phyloP scores from a whole-genome alignment of 2,888 invertebrate genomes.

The Tetragonula carbonaria region DNA sequence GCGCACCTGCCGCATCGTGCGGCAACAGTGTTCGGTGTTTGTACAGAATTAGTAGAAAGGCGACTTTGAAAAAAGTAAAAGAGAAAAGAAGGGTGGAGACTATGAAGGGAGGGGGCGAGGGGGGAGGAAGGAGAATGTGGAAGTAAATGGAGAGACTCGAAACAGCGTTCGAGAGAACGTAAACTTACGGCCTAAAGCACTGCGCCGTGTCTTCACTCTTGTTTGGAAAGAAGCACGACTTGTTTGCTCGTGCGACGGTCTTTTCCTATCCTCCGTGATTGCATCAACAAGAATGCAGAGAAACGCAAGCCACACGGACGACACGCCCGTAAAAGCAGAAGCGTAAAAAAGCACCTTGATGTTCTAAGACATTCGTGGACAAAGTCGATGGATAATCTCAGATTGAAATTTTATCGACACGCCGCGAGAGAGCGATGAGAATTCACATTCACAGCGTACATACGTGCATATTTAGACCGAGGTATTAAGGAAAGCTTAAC shows the following conservation, averaged over 20 bases:
- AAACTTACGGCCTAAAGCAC: conserved; percentile 25
- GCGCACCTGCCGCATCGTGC: conserved; percentile 71
- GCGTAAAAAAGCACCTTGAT: background rate
- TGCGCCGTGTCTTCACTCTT: conserved; percentile 11
- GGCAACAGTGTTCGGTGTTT: conserved; percentile 68
- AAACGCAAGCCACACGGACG: conserved; percentile 15
- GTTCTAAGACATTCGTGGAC: background rate
- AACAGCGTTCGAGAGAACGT: conserved; percentile 16
- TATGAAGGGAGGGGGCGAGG: background rate
- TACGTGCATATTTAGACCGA: background rate
- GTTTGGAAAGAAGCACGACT: conserved; percentile 56
- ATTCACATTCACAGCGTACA: no score
- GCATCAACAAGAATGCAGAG: conserved; percentile 45
- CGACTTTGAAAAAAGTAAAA: conserved; percentile 63
- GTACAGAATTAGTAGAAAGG: conserved; percentile 76
- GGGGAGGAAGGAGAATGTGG: conserved; percentile 3
- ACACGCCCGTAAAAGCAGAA: conserved; percentile 18
- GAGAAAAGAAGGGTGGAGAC: background rate
- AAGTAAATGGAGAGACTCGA: conserved; percentile 28
- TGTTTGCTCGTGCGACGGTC: conserved; percentile 50
- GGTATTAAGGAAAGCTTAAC: background rate
- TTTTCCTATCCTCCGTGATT: conserved; percentile 47
- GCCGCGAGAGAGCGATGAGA: background rate
- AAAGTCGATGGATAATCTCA: background rate
- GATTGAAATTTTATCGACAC: background rate